phyloP scores from a whole-genome alignment of 2,797 vertebrate species.

The Gymnothorax javanicus region DNA sequence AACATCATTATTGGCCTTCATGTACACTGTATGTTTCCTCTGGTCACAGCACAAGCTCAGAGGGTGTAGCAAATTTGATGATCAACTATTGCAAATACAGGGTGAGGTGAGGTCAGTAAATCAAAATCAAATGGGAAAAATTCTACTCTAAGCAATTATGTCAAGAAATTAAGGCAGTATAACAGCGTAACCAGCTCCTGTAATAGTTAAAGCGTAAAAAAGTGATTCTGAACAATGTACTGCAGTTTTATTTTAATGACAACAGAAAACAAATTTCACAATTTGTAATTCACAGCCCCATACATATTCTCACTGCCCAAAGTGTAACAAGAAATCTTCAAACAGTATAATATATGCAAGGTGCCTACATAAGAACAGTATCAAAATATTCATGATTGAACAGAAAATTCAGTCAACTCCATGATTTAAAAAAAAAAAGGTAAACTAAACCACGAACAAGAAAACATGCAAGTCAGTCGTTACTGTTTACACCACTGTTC shows the following conservation, averaged over 20 bases:
- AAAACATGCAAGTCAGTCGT: slow-evolving; percentile 21
- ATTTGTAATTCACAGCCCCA: neutral
- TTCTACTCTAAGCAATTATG: slow-evolving; percentile 7
- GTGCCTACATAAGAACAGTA: slow-evolving; percentile 14
- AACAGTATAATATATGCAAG: neutral
- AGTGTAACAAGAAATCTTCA: neutral
- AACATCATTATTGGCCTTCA: neutral
- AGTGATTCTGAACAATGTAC: neutral
- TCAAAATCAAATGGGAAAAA: neutral
- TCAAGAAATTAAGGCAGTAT: slow-evolving; percentile 8
- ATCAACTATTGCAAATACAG: neutral
- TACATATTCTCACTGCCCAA: neutral
- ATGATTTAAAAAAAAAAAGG: slow-evolving; percentile 9
- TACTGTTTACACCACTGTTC: neutral
- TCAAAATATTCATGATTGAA: slow-evolving; percentile 11
- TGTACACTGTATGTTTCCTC: neutral
- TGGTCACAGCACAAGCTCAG: neutral
- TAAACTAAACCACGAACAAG: neutral
- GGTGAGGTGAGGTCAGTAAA: neutral
- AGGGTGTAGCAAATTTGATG: neutral
- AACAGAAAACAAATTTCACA: neutral
- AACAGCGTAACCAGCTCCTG: neutral
- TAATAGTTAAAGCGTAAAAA: neutral
- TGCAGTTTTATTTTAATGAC: neutral
- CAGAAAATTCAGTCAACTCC: slow-evolving; percentile 1